Base-by-base conservation (phyloP, 1,140 invertebrate genomes). In the Andricus grossulariae region DNA sequence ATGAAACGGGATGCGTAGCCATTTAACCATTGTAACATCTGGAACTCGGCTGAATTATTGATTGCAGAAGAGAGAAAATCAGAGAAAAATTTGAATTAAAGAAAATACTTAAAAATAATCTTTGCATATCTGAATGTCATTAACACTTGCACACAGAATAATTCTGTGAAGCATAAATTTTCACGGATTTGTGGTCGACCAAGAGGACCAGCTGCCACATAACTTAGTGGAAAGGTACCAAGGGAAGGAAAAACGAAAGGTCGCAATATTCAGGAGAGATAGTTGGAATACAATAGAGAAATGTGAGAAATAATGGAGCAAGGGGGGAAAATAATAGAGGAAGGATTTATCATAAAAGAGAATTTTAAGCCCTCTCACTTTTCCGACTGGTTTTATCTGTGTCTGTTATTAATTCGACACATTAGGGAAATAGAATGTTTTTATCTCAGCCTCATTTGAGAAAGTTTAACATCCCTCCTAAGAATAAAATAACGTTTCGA, bases 131-230 rank as follows among this genome's bases (percentile, higher is more conserved):
- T 60, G 13, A 4, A 4, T 60, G 13, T 60, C 21, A 32, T 60
- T 32, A 60, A 19, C 21, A 16, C 57, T 60, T 60, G 25, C 25
- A 60, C 21, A 60, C 15, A 60, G 11, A 60, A 60, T 60, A 60
- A 60, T 39, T 39, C 57, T 32, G 10, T 60, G 19, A 32, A 21
- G 25, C 21, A 39, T 60, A 32, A 39, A 39, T 60, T 60, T 32
- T 60, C 25, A 39, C 57, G 57, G 57, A 60, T 60, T 60, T 60
- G 57, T 60, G 57, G 57, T 60, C 39, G 0, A 60, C 57, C 57
- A 60, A 60, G 57, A 60, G 57, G 25, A 21, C 16, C 25, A 32
- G 57, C 25, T 60, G 57, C 25, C 55, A 60, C 25, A 12, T 57
- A 57, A 25, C 25, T 25, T 25, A 57, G 55, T 21, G 55, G 25